Conservation (phyloP, 2,113 vertebrate species). For the Crypturellus undulatus region DNA sequence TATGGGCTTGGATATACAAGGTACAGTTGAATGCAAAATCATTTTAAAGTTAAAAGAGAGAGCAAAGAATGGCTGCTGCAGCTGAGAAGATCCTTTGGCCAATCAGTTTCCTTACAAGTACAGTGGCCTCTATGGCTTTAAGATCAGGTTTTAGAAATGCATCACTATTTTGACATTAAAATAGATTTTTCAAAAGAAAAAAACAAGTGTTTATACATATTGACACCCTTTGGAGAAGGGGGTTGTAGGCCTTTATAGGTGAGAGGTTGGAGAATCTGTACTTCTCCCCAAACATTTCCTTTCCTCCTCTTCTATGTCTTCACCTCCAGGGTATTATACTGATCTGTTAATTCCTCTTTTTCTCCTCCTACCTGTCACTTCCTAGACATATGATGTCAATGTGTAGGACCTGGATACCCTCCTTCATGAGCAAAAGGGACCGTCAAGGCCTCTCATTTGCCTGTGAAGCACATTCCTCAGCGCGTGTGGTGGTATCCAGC, state of each 20-base stretch:
- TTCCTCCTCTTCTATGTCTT: neutral
- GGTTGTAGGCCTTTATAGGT: neutral
- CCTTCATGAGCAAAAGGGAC: neutral
- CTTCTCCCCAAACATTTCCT: neutral
- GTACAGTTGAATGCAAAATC: neutral
- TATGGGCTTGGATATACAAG: neutral
- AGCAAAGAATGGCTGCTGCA: neutral
- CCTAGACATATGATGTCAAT: neutral
- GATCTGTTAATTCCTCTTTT: neutral
- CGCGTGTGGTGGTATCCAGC: fast-evolving
- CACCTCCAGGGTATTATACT: neutral
- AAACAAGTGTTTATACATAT: neutral
- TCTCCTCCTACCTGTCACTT: neutral
- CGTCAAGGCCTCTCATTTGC: neutral
- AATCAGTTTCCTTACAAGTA: neutral
- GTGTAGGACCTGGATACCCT: neutral
- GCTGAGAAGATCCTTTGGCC: neutral
- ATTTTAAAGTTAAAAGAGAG: neutral
- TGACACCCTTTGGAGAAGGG: neutral
- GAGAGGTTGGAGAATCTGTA: neutral
- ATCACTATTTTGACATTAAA: neutral
- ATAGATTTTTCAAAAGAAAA: neutral
- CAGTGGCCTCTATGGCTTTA: neutral
- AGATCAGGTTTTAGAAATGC: neutral
- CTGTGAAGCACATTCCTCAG: neutral